Evolutionary conservation across 2,888 invertebrate species (phyloP).

Genomic region (Orchesella flavescens): DNA sequence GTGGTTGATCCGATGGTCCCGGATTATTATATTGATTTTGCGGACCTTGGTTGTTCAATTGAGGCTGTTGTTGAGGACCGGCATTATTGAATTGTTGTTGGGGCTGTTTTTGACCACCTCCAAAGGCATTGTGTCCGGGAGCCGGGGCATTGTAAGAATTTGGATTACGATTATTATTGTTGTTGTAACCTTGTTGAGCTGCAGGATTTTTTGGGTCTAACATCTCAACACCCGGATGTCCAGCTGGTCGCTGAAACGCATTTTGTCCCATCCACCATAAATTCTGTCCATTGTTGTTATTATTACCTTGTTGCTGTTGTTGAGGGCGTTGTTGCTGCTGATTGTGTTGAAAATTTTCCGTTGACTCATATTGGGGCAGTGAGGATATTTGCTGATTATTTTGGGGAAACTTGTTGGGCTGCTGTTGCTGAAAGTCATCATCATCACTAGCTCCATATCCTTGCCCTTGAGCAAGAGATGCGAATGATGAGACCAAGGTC

Average conservation of each 20-base stretch:
- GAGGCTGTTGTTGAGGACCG: neutral
- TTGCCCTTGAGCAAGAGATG: slow-evolving; percentile 16
- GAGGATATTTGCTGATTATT: slow-evolving; percentile 42
- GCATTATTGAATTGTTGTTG: slow-evolving; percentile 11
- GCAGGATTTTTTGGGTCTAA: slow-evolving; percentile 35
- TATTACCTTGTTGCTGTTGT: neutral
- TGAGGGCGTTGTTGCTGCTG: slow-evolving; percentile 5
- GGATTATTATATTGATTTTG: neutral
- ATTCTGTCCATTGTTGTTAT: slow-evolving; percentile 36
- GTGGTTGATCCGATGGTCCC: slow-evolving; percentile 17
- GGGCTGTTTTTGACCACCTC: neutral
- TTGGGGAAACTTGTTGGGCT: slow-evolving; percentile 20
- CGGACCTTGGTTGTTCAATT: neutral
- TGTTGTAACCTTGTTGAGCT: slow-evolving; percentile 11
- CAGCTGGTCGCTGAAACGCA: slow-evolving; percentile 69
- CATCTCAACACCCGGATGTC: slow-evolving; percentile 70
- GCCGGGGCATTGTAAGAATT: slow-evolving; percentile 32
- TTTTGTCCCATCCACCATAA: slow-evolving; percentile 67
- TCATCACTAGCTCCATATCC: slow-evolving; percentile 45
- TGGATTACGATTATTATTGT: slow-evolving; percentile 8
- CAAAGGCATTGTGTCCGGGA: neutral
- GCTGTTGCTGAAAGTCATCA: slow-evolving; percentile 26
- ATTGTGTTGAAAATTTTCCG: neutral
- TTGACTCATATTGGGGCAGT: slow-evolving; percentile 53
- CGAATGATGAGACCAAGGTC: slow-evolving; percentile 5